A percentile compares a stretch with the other conserved stretches of the same genome.
Conservation (phyloP, 37 sponge, comb jelly and placozoan species). For the Spongia lamella region DNA sequence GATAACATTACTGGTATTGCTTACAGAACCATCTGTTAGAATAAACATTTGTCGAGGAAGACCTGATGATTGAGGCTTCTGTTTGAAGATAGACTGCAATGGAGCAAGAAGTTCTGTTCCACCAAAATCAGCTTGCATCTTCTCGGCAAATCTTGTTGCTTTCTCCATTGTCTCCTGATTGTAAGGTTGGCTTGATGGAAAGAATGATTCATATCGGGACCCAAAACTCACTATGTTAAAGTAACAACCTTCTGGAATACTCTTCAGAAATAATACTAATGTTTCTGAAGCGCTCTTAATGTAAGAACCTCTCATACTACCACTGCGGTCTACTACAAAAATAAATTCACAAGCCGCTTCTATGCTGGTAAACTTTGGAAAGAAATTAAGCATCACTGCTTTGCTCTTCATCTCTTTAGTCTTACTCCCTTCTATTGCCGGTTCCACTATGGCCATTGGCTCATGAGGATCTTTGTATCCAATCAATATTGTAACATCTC, state of each 20-base stretch:
- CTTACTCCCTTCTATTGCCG: slow-evolving; percentile 2
- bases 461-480: slow-evolving; percentile 26
- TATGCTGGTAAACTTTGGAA: slow-evolving; percentile 20
- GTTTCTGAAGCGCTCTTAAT: slow-evolving; percentile 53
- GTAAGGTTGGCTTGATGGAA: slow-evolving; percentile 37
- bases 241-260: slow-evolving; percentile 51
- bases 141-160: slow-evolving; percentile 39
- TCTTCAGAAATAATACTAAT: slow-evolving; percentile 56
- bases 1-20: slow-evolving; percentile 52
- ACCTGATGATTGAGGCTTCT: slow-evolving; percentile 16
- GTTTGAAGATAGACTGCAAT: slow-evolving; percentile 47
- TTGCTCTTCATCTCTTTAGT: slow-evolving; percentile 11
- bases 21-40: slow-evolving; percentile 68
- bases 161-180: slow-evolving; percentile 42
- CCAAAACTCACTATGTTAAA: slow-evolving; percentile 85
- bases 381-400: slow-evolving; percentile 53
- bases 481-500: slow-evolving; percentile 44
- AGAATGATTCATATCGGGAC: slow-evolving; percentile 34
- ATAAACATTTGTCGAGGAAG: slow-evolving; percentile 56
- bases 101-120: slow-evolving; percentile 68
- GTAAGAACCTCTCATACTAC: slow-evolving; percentile 58
- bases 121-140: slow-evolving; percentile 59
- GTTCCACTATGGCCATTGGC: slow-evolving; percentile 44
- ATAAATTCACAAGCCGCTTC: slow-evolving; percentile 61
- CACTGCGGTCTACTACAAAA: slow-evolving; percentile 75